Conservation (phyloP, 2,888 invertebrate genomes). For the Gryllus longicercus region DNA sequence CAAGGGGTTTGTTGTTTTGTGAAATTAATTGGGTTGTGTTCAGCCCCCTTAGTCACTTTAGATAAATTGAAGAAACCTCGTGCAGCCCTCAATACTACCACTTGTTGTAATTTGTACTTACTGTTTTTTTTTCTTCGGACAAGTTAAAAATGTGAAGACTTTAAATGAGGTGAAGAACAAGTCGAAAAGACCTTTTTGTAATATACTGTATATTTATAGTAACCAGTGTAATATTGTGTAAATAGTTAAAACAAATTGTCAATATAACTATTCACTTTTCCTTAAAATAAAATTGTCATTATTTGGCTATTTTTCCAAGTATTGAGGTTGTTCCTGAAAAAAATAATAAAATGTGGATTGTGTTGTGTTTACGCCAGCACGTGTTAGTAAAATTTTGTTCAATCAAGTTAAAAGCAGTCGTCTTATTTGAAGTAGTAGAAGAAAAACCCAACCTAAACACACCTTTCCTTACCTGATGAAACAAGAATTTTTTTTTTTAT, state of each 20-base stretch:
- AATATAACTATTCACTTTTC: slow-evolving; percentile 37
- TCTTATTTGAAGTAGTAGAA: background rate
- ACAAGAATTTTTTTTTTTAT: too few relatives aligned
- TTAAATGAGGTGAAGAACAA: slow-evolving; percentile 29
- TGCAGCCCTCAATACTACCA: slow-evolving; percentile 31
- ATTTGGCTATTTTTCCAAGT: slow-evolving; percentile 38
- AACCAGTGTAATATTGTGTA: slow-evolving; percentile 37
- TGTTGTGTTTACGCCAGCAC: slow-evolving; percentile 31
- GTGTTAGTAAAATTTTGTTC: slow-evolving; percentile 35
- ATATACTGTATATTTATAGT: slow-evolving; percentile 38
- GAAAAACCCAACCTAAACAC: background rate
- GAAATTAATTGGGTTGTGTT: slow-evolving; percentile 20
- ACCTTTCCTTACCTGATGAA: background rate
- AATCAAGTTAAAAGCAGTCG: slow-evolving; percentile 31
- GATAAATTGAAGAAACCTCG: slow-evolving; percentile 3
- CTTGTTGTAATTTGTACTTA: slow-evolving; percentile 39
- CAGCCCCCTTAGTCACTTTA: slow-evolving; percentile 24
- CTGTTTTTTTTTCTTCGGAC: slow-evolving; percentile 36
- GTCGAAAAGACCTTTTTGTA: slow-evolving; percentile 36
- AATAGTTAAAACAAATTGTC: slow-evolving; percentile 36
- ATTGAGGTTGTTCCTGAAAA: slow-evolving; percentile 36
- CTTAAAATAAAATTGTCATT: slow-evolving; percentile 38
- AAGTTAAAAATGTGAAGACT: slow-evolving; percentile 37
- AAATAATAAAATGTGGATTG: slow-evolving; percentile 25
- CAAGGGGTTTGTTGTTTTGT: slow-evolving; percentile 1